Evolutionary conservation across 2,888 invertebrate genomes (phyloP), one percentile per base, ranked within the genome.

Genomic region (Pteria penguin): DNA sequence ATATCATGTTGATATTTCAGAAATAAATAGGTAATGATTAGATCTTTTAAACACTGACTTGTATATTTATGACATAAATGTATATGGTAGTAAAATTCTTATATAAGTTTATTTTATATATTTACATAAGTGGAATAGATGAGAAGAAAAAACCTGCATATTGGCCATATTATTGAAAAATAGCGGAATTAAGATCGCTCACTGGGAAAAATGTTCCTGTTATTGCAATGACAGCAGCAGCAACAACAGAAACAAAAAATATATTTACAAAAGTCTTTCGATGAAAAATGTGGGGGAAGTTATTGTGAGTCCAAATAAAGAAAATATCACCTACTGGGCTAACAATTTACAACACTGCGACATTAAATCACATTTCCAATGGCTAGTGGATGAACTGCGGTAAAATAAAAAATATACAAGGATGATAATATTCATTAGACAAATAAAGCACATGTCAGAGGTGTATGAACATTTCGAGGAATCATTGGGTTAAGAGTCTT

Each of bases 161-260:
- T 60, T 52, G 75, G 29, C 75, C 75, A 24, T 27, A 11, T 18
- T 79, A 79, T 75, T 75, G 78, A 18, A 22, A 54, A 24, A 55
- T 78, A 5, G 72, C 69, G 4, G 75, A 78, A 62, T 2, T 75
- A 2, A 32, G 75, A 18, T 78, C 78, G n/a, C 52, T 75, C 5
- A 29, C 63, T 4, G 72, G 72, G 4, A 36, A 52, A 60, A 27
- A 71, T 26, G 67, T 79, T 2, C 78, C 72, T 5, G 65, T 79
- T 0, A 54, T 78, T 58, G 78, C 78, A n/a, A 29, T 78, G 24
- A 78, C 78, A 31, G 75, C 78, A 26, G 72, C 69, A 45, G 78
- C 78, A 27, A 61, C 79, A 31, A 18, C 32, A 27, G 68, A 54
- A 58, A 67, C 62, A 45, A 62, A 57, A 32, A 33, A 63, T 14